Evolutionary conservation across 2,113 vertebrate genomes (phyloP), one percentile per base, ranked within the genome.

Genomic region (Eudorcas thomsonii): DNA sequence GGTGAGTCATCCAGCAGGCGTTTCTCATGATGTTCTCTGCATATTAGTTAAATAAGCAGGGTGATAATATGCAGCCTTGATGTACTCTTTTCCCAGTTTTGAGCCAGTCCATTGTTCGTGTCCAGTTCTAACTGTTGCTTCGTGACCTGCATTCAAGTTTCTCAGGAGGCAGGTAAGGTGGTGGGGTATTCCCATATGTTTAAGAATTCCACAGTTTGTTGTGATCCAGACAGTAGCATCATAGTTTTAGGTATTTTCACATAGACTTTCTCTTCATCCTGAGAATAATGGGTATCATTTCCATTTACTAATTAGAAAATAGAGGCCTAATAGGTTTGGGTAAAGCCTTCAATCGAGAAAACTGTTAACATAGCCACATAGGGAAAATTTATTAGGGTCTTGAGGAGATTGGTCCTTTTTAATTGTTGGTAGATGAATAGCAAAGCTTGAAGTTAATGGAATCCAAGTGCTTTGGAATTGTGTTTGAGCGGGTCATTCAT

Each of bases 381-480:
- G 92, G 87, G 80, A 96, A 94, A 96, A 96, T 92, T 95, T 95
- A 96, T 90, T 85, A 92, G 96, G 97, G 60, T 97, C 91, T 96
- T 57, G 67, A 95, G 96, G 67, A 95, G 96, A 71, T 82, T 88
- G 81, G 88, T 52, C 81, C 74, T 88, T 96, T 96, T 96, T 97
- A 93, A 97, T 98, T 98, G 88, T 86, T 97, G 50, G 62, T 94
- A 90, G 81, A 71, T 94, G 96, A 96, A 94, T 89, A 91, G 90
- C 48, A 91, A 52, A 71, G 57, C 45, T 97, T 78, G 84, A 80
- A 55, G 80, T 78, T 92, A 36, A 45, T 86, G 85, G 88, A 88
- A 86, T 92, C 97, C 91, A 91, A 98, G 94, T 71, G 85, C 77
- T 39, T 94, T 95, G 92, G 95, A 95, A 85, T 88, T 96, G 55